These are phyloP conservation scores for Oncorhynchus keta DNA, from an alignment of 2,113 vertebrate genomes.

Conservation along the genomic window DNA sequence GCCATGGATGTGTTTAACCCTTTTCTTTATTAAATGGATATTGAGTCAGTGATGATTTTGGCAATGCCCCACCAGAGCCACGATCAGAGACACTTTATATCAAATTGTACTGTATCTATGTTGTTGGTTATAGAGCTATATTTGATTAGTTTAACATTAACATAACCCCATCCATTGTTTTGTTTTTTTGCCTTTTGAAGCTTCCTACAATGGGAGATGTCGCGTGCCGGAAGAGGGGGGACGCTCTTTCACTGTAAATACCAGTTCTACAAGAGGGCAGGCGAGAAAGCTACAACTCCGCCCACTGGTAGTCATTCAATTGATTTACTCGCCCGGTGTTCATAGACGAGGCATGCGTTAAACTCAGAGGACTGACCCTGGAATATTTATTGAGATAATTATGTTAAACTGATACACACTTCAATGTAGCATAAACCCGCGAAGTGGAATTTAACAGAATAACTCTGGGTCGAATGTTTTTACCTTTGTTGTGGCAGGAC, in stretches of 20 bases:
- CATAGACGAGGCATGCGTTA: slow-evolving; percentile 5
- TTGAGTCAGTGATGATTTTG: too few species aligned
- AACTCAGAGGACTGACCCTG: not conserved
- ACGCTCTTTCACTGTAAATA: slow-evolving; percentile 1
- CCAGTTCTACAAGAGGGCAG: not conserved
- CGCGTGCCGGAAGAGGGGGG: not conserved
- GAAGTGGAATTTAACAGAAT: not conserved
- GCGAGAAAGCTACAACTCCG: slow-evolving; percentile 4
- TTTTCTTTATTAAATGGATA: too few species aligned
- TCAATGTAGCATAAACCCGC: not conserved
- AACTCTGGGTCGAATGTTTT: not conserved
- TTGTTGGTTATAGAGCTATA: not conserved
- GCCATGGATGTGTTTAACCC: too few species aligned
- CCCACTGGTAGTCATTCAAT: slow-evolving; percentile 3
- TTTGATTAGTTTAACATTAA: not conserved
- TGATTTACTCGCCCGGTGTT: slow-evolving; percentile 12
- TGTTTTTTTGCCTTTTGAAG: not conserved
- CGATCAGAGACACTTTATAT: too few species aligned
- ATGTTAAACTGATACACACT: not conserved
- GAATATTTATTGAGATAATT: not conserved
- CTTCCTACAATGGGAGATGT: not conserved
- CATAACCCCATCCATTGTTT: not conserved
- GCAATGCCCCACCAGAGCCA: too few species aligned
- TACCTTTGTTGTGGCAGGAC: not conserved
- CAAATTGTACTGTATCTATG: not conserved